A percentile compares a stretch with the other conserved stretches of the same genome.
phyloP scores from a whole-genome alignment of 2,888 invertebrate genomes.

The Drosophila emarginata region DNA sequence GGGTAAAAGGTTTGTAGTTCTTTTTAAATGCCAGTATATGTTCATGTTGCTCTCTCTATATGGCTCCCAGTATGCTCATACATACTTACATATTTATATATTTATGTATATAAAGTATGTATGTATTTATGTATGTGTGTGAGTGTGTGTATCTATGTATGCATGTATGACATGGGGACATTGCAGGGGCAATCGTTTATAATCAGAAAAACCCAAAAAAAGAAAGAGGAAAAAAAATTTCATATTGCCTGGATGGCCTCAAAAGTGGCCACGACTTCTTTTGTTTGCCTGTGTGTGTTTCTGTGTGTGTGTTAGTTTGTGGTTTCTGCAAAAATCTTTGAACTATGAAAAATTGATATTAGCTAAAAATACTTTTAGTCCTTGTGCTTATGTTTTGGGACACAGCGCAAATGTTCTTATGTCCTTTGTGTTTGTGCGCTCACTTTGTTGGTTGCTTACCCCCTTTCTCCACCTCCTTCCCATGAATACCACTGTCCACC shows the following conservation, averaged over 20 bases:
- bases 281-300: conserved; percentile 20
- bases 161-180: conserved; percentile 19
- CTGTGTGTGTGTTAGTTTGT: conserved; percentile 6
- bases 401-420: conserved; percentile 35
- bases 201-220: conserved; percentile 60
- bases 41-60: conserved; percentile 26
- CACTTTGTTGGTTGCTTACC: conserved; percentile 14
- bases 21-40: conserved; percentile 68
- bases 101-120: not conserved
- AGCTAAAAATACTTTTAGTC: conserved; percentile 76
- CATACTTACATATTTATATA: conserved; percentile 2
- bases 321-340: conserved; percentile 69
- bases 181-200: conserved; percentile 74
- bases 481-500: too few species aligned
- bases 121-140: conserved; percentile 10
- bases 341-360: conserved; percentile 79
- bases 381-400: conserved; percentile 47
- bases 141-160: not conserved
- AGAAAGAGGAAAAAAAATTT: conserved; percentile 70
- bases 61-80: not conserved
- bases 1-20: conserved; percentile 37
- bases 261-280: conserved; percentile 45
- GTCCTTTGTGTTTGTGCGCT: conserved; percentile 61
- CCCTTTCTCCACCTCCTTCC: not conserved
- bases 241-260: conserved; percentile 56